phyloP scores from a whole-genome alignment of 2,888 invertebrate species.

The Sinhomidia bicolor region DNA sequence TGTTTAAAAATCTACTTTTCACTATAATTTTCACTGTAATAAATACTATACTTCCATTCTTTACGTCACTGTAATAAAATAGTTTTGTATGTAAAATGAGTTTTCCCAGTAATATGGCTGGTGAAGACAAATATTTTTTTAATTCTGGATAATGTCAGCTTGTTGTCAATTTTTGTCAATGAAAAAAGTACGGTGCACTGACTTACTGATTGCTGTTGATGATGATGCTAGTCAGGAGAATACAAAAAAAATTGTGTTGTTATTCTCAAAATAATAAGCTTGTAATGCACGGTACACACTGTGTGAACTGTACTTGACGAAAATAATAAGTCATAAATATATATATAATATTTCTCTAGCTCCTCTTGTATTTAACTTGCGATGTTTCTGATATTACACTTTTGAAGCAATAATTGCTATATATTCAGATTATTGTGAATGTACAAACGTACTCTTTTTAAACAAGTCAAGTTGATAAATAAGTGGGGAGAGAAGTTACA shows the following conservation, averaged over 20 bases:
- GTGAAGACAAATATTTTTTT: background rate
- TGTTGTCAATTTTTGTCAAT: conserved; percentile 39
- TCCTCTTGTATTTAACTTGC: background rate
- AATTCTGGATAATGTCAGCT: background rate
- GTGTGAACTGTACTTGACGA: conserved; percentile 23
- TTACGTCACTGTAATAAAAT: conserved; percentile 5
- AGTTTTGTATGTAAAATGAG: background rate
- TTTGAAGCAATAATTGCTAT: background rate
- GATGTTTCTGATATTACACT: conserved; percentile 1
- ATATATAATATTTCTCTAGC: background rate
- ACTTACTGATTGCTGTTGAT: background rate
- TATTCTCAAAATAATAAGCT: conserved; percentile 20
- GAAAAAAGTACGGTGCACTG: background rate
- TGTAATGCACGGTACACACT: conserved; percentile 19
- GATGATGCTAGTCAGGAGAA: too few species aligned
- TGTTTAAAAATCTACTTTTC: background rate
- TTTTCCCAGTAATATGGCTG: conserved; percentile 5
- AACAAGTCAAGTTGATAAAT: background rate
- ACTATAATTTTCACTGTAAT: background rate
- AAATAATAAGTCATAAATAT: conserved; percentile 23
- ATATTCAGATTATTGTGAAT: background rate
- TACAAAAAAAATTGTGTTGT: conserved; percentile 41
- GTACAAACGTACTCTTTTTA: background rate
- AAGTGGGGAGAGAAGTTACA: background rate
- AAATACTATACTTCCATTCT: background rate